phyloP scores from a whole-genome alignment of 2,888 invertebrate species.

The Caenorhabditis zanzibari region DNA sequence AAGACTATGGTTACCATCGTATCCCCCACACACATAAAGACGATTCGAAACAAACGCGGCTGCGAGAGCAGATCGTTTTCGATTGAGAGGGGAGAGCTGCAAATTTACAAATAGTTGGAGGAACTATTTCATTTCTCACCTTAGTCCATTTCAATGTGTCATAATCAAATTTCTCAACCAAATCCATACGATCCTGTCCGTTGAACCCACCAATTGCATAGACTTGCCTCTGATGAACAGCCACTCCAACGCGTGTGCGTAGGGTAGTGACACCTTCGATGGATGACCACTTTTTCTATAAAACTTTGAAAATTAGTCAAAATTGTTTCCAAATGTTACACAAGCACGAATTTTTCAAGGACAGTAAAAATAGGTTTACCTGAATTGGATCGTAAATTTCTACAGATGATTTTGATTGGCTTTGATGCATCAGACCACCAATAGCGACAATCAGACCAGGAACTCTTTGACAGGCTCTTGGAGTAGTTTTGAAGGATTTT shows the following conservation, averaged over 20 bases:
- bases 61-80: conserved; percentile 79
- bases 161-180: conserved; percentile 87
- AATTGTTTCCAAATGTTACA: too few relatives aligned
- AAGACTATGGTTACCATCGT: conserved; percentile 88
- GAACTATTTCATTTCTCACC: conserved; percentile 4
- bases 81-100: conserved; percentile 73
- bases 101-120: conserved; percentile 7
- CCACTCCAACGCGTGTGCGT: conserved; percentile 90
- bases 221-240: conserved; percentile 89
- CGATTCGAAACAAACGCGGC: conserved; percentile 66
- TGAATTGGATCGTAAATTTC: conserved; percentile 90
- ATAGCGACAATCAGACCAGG: conserved; percentile 84
- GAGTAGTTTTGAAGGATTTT: conserved; percentile 88
- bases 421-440: conserved; percentile 89
- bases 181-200: conserved; percentile 90
- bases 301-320: too few relatives aligned
- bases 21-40: conserved; percentile 81
- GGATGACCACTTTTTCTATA: conserved; percentile 88
- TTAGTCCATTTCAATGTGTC: conserved; percentile 47
- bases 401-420: conserved; percentile 89
- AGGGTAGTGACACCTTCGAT: conserved; percentile 91
- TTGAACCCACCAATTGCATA: conserved; percentile 91
- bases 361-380: too few relatives aligned
- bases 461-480: conserved; percentile 87
- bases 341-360: too few relatives aligned